Base-by-base conservation (phyloP, 2,113 vertebrate genomes). In the Orthonyx spaldingii region DNA sequence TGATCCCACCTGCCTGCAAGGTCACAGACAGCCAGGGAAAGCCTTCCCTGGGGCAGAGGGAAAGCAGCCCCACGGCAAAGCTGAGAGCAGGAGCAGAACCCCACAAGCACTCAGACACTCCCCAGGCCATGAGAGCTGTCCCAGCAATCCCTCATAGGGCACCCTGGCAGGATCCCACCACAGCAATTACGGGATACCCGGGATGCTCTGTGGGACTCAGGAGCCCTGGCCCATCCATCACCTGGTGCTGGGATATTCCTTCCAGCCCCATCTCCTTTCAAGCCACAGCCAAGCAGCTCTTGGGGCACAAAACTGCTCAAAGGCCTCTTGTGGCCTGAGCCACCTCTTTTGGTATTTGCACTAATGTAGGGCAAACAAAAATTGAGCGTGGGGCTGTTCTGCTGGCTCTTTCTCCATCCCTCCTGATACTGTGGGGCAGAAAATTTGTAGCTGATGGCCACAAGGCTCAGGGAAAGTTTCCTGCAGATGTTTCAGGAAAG, bases 321-420 rank as follows among this genome's bases (percentile, higher is more conserved):
- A 37, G 39, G 5, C 30, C 44, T 26, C 56, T 1, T 0, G 6
- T 13, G 70, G 61, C 10, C 56, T 16, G 80, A 86, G 93, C 87
- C 75, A 37, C 65, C 93, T 96, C 90, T 94, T 95, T 30, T 81
- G 60, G 82, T 47, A 35, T 78, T 69, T 92, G 86, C 63, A 37
- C 87, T 85, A 74, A 92, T 68, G 63, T 82, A 76, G 83, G 89
- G 63, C 83, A 89, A 91, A 95, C 63, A 85, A 81, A 86, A 91
- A 93, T 82, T 28, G 61, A 76, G 82, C 89, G 64, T 27, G 90
- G 93, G 95, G 95, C 93, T 69, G 90, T 46, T 78, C 90, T 84
- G 65, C 60, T 10, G 11, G 44, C 50, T 28, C 44, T 26, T 53
- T 68, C 79, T 87, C 76, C 82, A 37, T 4, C 39, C 37, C 32